Percentiles rank a stretch among this genome's conserved stretches.
These are phyloP conservation scores for Choristoneura rosaceana DNA, from an alignment of 2,888 invertebrate species.

Conservation along the genomic window DNA sequence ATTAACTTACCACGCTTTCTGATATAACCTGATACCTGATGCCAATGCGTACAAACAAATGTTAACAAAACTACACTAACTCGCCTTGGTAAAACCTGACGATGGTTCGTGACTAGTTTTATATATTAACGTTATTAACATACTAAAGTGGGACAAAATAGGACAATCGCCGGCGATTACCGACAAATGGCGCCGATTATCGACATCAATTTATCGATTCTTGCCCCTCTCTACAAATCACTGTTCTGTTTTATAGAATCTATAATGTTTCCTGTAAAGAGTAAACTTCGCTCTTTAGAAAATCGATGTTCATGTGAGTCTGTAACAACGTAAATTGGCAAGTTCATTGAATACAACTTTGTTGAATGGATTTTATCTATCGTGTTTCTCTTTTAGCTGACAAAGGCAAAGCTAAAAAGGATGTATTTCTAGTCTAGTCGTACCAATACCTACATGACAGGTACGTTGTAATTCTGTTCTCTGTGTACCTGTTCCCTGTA, in stretches of 20 bases:
- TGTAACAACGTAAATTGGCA: too few species aligned
- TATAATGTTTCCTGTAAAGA: background rate
- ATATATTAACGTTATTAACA: constrained; percentile 57
- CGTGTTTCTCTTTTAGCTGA: too few species aligned
- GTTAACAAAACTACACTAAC: constrained; percentile 22
- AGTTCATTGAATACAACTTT: too few species aligned
- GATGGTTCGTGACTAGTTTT: constrained; percentile 33
- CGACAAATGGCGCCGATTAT: constrained; percentile 50
- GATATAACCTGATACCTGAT: constrained; percentile 17
- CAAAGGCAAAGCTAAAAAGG: too few species aligned
- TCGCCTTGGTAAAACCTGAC: constrained; percentile 13
- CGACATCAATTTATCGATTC: constrained; percentile 51
- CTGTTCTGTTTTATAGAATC: constrained; percentile 42
- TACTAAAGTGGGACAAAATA: constrained; percentile 64
- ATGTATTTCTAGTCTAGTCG: too few species aligned
- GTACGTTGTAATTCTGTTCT: too few species aligned
- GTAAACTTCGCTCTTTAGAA: background rate
- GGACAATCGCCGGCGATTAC: constrained; percentile 52
- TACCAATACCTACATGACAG: too few species aligned
- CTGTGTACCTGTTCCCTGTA: too few species aligned
- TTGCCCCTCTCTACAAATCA: constrained; percentile 42
- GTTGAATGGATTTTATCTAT: too few species aligned
- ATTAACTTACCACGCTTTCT: constrained; percentile 23
- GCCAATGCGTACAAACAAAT: constrained; percentile 11
- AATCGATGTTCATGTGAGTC: too few species aligned